These are phyloP conservation scores for Alaudala cheleensis DNA, from an alignment of 2,113 vertebrate species.

Conservation along the genomic window DNA sequence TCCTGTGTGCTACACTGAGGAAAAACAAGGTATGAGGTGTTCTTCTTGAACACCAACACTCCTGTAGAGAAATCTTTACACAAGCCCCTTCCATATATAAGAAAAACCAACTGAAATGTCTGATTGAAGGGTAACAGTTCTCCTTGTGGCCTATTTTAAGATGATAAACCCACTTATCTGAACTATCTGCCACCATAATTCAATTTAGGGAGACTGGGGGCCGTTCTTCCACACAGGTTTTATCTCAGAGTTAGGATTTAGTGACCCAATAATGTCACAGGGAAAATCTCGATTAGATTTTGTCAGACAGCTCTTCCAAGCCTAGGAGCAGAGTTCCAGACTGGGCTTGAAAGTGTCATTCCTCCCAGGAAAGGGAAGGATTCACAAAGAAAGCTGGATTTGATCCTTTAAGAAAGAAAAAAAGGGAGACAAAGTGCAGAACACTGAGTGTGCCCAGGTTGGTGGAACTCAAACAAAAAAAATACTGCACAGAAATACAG, in stretches of 20 bases:
- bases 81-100: not conserved
- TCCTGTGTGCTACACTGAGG: not conserved
- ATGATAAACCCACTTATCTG: not conserved
- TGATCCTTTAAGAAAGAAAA: not conserved
- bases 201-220: not conserved
- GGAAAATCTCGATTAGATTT: not conserved
- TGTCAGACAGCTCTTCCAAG: not conserved
- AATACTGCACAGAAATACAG: not conserved
- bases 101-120: not conserved
- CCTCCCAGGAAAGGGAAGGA: not conserved
- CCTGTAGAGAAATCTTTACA: not conserved
- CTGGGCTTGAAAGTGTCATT: not conserved
- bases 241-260: not conserved
- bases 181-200: not conserved
- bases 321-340: not conserved
- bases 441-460: rapidly evolving
- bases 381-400: not conserved
- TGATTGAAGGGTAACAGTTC: not conserved
- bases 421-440: not conserved
- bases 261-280: not conserved
- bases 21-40: not conserved
- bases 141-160: not conserved
- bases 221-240: not conserved
- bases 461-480: not conserved
- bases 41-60: not conserved